phyloP scores from a whole-genome alignment of 2,797 vertebrate genomes.

The Discoglossus pictus region DNA sequence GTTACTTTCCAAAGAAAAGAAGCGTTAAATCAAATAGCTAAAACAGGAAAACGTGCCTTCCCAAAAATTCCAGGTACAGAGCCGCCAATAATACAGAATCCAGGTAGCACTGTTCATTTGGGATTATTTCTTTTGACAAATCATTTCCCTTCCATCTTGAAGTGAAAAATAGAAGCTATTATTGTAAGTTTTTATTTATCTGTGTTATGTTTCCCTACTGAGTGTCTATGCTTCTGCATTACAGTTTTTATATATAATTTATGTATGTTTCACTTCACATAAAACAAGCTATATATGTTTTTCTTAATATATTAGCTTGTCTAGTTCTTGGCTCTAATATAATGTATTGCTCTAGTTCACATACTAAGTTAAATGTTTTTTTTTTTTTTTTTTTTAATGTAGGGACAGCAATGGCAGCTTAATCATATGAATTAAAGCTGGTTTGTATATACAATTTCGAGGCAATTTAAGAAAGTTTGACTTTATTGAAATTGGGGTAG shows the following conservation, averaged over 20 bases:
- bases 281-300: conserved; percentile 32
- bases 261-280: conserved; percentile 43
- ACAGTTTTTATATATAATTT: conserved; percentile 27
- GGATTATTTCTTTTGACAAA: conserved; percentile 38
- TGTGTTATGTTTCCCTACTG: conserved; percentile 41
- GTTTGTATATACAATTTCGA: too few species aligned
- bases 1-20: conserved; percentile 19
- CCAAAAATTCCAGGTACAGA: conserved; percentile 6
- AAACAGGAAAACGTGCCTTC: conserved; percentile 22
- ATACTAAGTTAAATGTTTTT: too few species aligned
- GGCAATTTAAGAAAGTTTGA: too few species aligned
- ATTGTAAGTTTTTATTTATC: conserved; percentile 43
- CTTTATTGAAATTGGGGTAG: too few species aligned
- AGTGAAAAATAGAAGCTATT: conserved; percentile 32
- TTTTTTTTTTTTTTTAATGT: conserved; percentile 17
- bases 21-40: conserved; percentile 28
- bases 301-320: conserved; percentile 35
- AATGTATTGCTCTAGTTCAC: too few species aligned
- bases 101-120: conserved; percentile 8
- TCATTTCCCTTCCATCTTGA: conserved; percentile 28
- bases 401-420: too few species aligned
- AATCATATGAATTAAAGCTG: too few species aligned
- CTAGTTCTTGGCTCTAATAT: conserved; percentile 26
- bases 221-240: conserved; percentile 17
- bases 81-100: conserved; percentile 16